These are phyloP conservation scores for Thelaira solivaga DNA, from an alignment of 2,888 invertebrate genomes.

Conservation along the genomic window DNA sequence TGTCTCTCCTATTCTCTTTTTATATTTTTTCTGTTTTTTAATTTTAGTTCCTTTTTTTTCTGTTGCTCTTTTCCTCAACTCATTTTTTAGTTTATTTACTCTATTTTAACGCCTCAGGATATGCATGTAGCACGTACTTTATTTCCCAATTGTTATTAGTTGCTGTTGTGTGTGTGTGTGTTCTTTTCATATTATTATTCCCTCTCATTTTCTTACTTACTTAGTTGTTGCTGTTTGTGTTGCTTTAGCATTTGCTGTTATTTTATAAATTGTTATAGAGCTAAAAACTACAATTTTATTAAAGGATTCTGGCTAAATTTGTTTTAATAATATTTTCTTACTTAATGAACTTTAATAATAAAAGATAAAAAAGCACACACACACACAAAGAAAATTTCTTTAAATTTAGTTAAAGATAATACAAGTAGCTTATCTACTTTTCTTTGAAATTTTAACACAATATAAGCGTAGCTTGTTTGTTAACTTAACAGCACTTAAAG, in stretches of 20 bases:
- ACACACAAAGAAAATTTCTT: not conserved
- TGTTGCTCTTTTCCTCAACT: conserved; percentile 32
- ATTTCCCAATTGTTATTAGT: conserved; percentile 61
- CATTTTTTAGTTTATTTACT: conserved; percentile 61
- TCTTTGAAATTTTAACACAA: too few species aligned
- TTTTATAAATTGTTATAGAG: conserved; percentile 40
- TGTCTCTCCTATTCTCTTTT: not conserved
- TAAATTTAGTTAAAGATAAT: not conserved
- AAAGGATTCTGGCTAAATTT: conserved; percentile 46
- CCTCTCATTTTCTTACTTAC: not conserved
- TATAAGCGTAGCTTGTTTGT: too few species aligned
- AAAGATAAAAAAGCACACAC: too few species aligned
- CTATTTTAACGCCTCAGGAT: conserved; percentile 62
- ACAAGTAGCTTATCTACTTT: too few species aligned
- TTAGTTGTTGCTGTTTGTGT: conserved; percentile 10
- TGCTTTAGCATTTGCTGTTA: conserved; percentile 25
- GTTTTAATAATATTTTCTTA: conserved; percentile 50
- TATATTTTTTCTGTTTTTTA: conserved; percentile 5
- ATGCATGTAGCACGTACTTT: conserved; percentile 62
- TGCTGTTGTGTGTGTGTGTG: conserved; percentile 20
- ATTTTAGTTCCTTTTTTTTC: conserved; percentile 2
- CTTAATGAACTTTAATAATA: conserved; percentile 47
- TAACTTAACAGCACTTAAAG: too few species aligned
- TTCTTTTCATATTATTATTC: not conserved
- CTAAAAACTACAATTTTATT: conserved; percentile 45